phyloP scores from a whole-genome alignment of 2,797 vertebrate species.

The Botia kubotai region DNA sequence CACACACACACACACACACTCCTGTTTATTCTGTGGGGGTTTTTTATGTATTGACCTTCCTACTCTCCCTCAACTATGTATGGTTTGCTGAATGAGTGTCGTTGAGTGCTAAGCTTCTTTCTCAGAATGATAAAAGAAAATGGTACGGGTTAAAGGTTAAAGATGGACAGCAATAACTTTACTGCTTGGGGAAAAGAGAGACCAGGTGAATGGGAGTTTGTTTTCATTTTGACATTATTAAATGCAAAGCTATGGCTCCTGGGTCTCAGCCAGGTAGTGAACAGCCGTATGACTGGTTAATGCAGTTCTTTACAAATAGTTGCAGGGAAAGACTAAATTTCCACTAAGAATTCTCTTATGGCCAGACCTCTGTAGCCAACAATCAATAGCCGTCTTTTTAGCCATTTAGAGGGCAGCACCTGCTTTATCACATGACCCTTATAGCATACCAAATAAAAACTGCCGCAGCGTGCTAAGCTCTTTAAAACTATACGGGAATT shows the following conservation, averaged over 20 bases:
- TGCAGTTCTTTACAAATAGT: neutral
- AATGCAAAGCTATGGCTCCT: conserved; percentile 3
- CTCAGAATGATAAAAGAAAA: conserved; percentile 40
- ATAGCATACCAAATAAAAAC: neutral
- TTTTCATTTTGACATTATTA: conserved; percentile 47
- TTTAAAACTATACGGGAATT: conserved; percentile 45
- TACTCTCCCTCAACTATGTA: conserved; percentile 14
- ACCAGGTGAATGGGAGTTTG: conserved; percentile 53
- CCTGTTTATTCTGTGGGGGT: neutral
- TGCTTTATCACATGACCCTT: conserved; percentile 4
- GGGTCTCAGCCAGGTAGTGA: conserved; percentile 3
- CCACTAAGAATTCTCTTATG: conserved; percentile 23
- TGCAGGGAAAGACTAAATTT: conserved; percentile 18
- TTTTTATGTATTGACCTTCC: conserved; percentile 9
- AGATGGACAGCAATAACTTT: conserved; percentile 52
- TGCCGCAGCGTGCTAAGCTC: neutral
- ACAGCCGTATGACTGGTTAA: neutral
- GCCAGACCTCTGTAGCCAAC: conserved; percentile 19
- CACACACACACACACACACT: conserved; percentile 9
- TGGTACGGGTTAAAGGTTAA: conserved; percentile 46
- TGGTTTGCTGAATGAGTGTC: conserved; percentile 32
- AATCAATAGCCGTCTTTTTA: conserved; percentile 16
- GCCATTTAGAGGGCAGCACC: conserved; percentile 18
- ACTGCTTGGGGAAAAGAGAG: conserved; percentile 20
- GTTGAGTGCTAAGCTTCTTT: conserved; percentile 24